A percentile compares a stretch with the other conserved stretches of the same genome.
phyloP scores from a whole-genome alignment of 64 coral and sea anemone genomes.

The Orbicella faveolata region DNA sequence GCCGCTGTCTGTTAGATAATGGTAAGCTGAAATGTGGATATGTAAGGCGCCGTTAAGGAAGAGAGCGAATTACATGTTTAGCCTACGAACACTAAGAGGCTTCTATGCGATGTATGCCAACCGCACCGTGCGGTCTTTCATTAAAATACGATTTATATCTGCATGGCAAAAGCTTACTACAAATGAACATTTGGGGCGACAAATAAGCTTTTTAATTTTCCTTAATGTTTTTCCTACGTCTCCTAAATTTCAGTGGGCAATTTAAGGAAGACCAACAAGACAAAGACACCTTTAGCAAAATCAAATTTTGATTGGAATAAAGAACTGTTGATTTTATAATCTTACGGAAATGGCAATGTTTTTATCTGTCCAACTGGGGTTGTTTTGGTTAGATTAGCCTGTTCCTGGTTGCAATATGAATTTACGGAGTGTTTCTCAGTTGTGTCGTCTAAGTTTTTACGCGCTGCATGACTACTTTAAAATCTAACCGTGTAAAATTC shows the following conservation, averaged over 20 bases:
- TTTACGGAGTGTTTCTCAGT: too few relatives aligned
- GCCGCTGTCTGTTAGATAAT: slow-evolving; percentile 24
- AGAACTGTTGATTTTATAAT: slow-evolving; percentile 14
- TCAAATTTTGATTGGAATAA: slow-evolving; percentile 12
- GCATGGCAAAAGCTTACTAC: not conserved
- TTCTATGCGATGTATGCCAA: not conserved
- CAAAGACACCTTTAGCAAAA: not conserved
- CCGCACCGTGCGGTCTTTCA: not conserved
- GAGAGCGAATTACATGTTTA: slow-evolving; percentile 32
- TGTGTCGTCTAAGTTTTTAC: too few relatives aligned
- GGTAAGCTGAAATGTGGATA: slow-evolving; percentile 31
- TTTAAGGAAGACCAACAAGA: not conserved
- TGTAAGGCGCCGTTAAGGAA: not conserved
- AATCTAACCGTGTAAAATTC: not conserved
- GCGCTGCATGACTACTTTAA: too few relatives aligned
- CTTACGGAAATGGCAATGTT: not conserved
- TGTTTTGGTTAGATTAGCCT: not conserved
- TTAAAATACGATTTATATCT: slow-evolving; percentile 10
- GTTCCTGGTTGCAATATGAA: too few relatives aligned
- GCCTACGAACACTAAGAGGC: slow-evolving; percentile 1
- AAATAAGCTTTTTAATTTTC: not conserved
- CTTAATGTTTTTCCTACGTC: not conserved
- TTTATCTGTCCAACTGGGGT: not conserved
- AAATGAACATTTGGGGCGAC: not conserved
- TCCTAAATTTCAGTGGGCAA: not conserved